A percentile compares a stretch with the other conserved stretches of the same genome.
These are phyloP conservation scores for Helarctos malayanus DNA, from an alignment of 2,797 vertebrate genomes.

Conservation along the genomic window DNA sequence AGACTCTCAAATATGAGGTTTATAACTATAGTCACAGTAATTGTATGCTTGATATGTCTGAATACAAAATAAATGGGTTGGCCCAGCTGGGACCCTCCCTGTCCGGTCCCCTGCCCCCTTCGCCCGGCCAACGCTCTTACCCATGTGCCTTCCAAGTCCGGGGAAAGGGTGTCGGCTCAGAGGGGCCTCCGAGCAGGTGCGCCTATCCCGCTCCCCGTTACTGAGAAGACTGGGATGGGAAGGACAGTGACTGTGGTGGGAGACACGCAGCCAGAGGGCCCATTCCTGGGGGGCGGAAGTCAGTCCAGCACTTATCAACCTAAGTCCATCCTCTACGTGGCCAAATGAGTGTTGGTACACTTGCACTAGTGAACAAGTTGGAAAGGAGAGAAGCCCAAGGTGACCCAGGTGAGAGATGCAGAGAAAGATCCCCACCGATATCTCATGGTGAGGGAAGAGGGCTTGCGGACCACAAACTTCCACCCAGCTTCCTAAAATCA, in stretches of 20 bases:
- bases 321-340: conserved; percentile 80
- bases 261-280: conserved; percentile 56
- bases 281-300: conserved; percentile 75
- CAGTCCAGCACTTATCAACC: conserved; percentile 85
- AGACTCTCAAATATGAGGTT: conserved; percentile 89
- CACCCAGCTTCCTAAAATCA: background rate
- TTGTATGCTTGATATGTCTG: conserved; percentile 89
- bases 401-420: background rate
- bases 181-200: background rate
- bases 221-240: background rate
- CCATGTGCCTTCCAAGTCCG: background rate
- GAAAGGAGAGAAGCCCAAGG: conserved; percentile 69
- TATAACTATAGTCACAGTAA: conserved; percentile 90
- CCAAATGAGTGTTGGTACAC: conserved; percentile 84
- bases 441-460: rapidly evolving
- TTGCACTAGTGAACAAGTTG: conserved; percentile 79
- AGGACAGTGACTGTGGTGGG: background rate
- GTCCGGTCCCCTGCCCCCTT: background rate
- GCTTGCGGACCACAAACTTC: rapidly evolving
- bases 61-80: conserved; percentile 88
- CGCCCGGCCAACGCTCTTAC: conserved; percentile 28
- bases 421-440: background rate
- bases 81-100: conserved; percentile 57
- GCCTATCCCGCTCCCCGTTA: background rate
- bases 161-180: background rate